Evolutionary conservation across 2,113 vertebrate genomes (phyloP), one percentile per base, ranked within the genome.

Genomic region (Turdus rufiventris): DNA sequence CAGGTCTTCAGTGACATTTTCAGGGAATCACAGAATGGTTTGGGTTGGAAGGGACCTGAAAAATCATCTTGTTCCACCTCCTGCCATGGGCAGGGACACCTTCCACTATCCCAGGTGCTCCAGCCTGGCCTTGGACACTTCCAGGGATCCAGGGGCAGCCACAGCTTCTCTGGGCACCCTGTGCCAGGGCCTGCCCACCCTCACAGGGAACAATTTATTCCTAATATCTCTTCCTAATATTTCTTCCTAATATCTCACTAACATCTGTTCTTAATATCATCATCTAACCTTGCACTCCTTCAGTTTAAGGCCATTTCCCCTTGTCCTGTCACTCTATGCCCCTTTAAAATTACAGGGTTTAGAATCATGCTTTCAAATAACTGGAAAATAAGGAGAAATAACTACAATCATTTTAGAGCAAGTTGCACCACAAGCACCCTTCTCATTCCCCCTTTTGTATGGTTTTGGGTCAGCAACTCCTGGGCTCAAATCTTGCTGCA

Each of bases 351-450:
- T 74, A 85, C 18, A 79, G 40, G 24, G 40, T 57, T 33, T 16
- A 51, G 7, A 7, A 24, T 9, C 15, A 9, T 14, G 24, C 12
- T 57, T 72, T 66, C 45, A 62, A 86, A 77, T 16, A 33, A 14
- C 23, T 25, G 24, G 13, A 77, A 94, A 80, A 63, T 5, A 8
- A 70, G 18, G 36, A 56, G 74, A 57, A 91, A 51, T 4, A 16
- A n/a, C 18, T 31, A 10, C 36, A 72, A 61, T 34, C 18, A 3
- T 34, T 79, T 79, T 38, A 47, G 38, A 82, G 20, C 48, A 63
- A 51, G 8, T 21, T 34, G 62, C 1, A 5, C 33, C 0, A 0
- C 45, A 71, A 45, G 14, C 14, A 24, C 5, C 26, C 28, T 66
- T 65, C 25, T 48, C 43, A 8, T 34, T 10, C 14, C 3, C 26